Evolutionary conservation across 2,888 invertebrate genomes (phyloP).

Genomic region (Emmelina monodactyla): DNA sequence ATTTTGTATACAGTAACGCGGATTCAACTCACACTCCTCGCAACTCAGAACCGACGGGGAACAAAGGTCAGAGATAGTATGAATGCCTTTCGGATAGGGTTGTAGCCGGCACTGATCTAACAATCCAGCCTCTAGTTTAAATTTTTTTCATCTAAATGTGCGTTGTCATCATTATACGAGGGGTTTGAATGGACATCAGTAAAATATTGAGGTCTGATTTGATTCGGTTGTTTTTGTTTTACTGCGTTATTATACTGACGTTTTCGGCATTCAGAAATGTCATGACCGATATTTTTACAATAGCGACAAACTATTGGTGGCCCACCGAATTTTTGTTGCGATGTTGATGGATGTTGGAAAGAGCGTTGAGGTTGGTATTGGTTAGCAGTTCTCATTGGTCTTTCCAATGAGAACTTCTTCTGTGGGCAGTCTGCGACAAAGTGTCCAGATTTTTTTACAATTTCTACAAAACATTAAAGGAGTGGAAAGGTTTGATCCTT

Average conservation of each 20-base stretch:
- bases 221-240: neutral
- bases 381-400: neutral
- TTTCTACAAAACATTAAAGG: too few relatives aligned
- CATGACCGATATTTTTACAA: constrained; percentile 4
- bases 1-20: too few relatives aligned
- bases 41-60: too few relatives aligned
- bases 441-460: constrained; percentile 2
- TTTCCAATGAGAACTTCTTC: neutral
- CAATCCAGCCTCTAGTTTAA: constrained; percentile 3
- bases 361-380: too few relatives aligned
- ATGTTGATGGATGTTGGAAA: neutral
- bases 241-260: constrained; percentile 3
- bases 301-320: constrained; percentile 1
- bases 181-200: neutral
- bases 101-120: constrained; percentile 2
- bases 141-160: constrained; percentile 1
- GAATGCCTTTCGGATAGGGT: neutral
- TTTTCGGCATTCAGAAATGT: constrained; percentile 5
- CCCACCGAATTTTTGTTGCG: neutral
- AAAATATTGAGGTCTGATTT: neutral
- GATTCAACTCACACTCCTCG: too few relatives aligned
- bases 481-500: too few relatives aligned
- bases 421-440: neutral
- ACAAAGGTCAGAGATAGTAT: neutral
- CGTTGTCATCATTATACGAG: neutral